phyloP scores from a whole-genome alignment of 2,113 vertebrate species.

The Thalassarche chlororhynchos region DNA sequence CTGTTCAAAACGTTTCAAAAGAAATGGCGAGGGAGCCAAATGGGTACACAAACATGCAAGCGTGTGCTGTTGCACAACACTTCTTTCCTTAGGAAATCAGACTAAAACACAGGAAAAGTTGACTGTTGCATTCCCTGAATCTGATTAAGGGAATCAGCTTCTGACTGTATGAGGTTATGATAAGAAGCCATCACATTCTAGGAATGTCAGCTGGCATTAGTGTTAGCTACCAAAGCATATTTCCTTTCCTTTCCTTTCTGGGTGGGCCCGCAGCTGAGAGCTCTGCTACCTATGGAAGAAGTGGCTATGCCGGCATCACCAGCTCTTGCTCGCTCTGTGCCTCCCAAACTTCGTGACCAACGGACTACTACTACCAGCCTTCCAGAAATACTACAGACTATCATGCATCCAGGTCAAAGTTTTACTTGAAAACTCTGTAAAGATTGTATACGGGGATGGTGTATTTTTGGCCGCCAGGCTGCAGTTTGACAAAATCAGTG shows the following conservation, averaged over 20 bases:
- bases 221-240: neutral
- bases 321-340: neutral
- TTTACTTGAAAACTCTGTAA: neutral
- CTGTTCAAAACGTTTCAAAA: neutral
- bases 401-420: neutral
- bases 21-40: neutral
- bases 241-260: neutral
- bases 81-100: neutral
- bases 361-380: neutral
- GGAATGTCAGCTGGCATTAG: neutral
- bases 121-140: neutral
- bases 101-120: neutral
- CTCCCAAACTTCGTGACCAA: neutral
- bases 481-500: neutral
- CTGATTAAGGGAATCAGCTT: neutral
- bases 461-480: rapidly evolving
- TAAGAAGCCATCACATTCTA: neutral
- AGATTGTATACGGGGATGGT: neutral
- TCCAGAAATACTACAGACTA: neutral
- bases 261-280: neutral
- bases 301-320: rapidly evolving
- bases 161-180: neutral
- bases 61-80: neutral
- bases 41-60: neutral
- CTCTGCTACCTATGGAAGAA: neutral